These are phyloP conservation scores for Catajapyx aquilonaris DNA, from an alignment of 1,140 invertebrate species.

Conservation along the genomic window DNA sequence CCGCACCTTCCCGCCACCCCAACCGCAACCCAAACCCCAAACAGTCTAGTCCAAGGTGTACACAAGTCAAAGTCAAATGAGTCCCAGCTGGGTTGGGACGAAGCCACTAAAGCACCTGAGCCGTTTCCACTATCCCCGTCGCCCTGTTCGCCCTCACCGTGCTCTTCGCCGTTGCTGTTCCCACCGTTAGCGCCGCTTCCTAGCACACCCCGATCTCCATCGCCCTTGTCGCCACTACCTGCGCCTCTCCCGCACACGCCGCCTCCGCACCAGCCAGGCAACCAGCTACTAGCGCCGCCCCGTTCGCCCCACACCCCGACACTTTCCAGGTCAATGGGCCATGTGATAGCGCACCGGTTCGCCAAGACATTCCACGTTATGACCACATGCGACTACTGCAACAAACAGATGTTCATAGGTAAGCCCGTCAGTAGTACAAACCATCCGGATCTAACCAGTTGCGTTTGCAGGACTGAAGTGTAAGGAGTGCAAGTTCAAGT, in stretches of 20 bases:
- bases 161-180: conserved; percentile 8
- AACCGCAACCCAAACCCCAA: conserved; percentile 2
- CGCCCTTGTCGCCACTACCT: background rate
- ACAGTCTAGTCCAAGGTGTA: background rate
- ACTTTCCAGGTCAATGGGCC: conserved; percentile 50
- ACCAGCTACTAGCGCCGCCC: conserved; percentile 51
- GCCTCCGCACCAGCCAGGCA: conserved; percentile 21
- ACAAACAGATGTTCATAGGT: conserved; percentile 75
- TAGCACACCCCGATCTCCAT: conserved; percentile 1
- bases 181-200: background rate
- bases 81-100: conserved; percentile 48
- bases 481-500: conserved; percentile 90
- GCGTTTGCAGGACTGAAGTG: conserved; percentile 49
- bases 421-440: conserved; percentile 14
- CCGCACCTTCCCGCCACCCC: conserved; percentile 6
- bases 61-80: conserved; percentile 76
- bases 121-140: conserved; percentile 10
- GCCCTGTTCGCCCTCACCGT: conserved; percentile 5
- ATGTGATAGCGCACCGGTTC: conserved; percentile 79
- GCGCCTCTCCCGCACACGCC: background rate
- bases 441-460: conserved; percentile 2
- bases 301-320: conserved; percentile 46
- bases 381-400: conserved; percentile 73
- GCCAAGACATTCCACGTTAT: conserved; percentile 71
- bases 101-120: conserved; percentile 19